Evolutionary conservation across 1,140 invertebrate genomes (phyloP).

Genomic region (Chrysomallon squamiferum): DNA sequence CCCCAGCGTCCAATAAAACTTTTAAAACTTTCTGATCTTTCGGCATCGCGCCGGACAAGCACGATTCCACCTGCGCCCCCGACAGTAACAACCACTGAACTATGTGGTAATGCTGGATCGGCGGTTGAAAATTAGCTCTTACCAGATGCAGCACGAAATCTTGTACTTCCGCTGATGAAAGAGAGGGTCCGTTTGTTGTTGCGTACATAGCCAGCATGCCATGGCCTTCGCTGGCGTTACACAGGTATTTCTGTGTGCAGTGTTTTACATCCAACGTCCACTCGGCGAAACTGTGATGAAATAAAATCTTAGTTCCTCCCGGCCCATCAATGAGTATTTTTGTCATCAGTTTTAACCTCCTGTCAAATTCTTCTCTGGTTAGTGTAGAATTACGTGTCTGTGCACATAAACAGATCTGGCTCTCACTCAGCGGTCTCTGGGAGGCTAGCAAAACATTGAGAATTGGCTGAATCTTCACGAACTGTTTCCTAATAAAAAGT

Average conservation of each 20-base stretch:
- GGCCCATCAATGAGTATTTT: constrained; percentile 67
- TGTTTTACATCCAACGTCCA: constrained; percentile 96
- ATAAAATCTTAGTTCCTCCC: constrained; percentile 73
- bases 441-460: constrained; percentile 88
- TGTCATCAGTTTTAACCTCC: constrained; percentile 78
- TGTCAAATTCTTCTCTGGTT: constrained; percentile 83
- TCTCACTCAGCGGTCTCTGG: constrained; percentile 80
- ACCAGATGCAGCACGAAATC: constrained; percentile 69
- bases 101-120: constrained; percentile 63
- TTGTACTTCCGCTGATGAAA: constrained; percentile 67
- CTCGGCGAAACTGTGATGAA: constrained; percentile 89
- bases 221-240: constrained; percentile 85
- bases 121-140: constrained; percentile 57
- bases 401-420: constrained; percentile 80
- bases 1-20: constrained; percentile 57
- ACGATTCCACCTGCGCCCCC: constrained; percentile 53
- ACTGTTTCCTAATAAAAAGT: constrained; percentile 76
- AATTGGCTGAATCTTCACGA: constrained; percentile 79
- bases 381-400: constrained; percentile 80
- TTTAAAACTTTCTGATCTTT: constrained; percentile 58
- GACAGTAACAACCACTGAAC: constrained; percentile 59
- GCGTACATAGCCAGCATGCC: constrained; percentile 87
- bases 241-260: constrained; percentile 93
- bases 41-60: constrained; percentile 50
- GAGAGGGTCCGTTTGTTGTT: constrained; percentile 68